Percentiles rank a stretch among this genome's conserved stretches.
Evolutionary conservation across 92 coral and sea anemone species (phyloP).

Genomic region (Desmophyllum pertusum): DNA sequence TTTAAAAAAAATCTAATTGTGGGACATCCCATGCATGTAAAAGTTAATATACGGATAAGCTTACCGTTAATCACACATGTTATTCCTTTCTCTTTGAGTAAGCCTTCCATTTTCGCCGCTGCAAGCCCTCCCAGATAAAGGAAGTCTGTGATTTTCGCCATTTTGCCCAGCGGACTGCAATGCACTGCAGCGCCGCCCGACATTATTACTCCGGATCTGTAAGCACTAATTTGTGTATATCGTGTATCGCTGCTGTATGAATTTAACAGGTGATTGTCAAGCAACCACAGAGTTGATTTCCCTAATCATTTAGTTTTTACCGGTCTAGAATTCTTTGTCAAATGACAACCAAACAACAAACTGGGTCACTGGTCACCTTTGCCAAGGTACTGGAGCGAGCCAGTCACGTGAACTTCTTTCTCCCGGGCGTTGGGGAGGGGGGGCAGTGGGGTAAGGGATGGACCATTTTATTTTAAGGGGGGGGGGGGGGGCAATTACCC

Average conservation of each 20-base stretch:
- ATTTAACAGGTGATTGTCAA: background rate
- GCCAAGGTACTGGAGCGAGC: too few species aligned
- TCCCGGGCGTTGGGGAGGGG: too few species aligned
- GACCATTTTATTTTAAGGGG: too few species aligned
- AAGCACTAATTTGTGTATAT: background rate
- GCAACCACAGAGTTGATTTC: background rate
- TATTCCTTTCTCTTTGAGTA: conserved; percentile 73
- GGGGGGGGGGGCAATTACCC: too few species aligned
- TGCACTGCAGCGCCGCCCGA: background rate
- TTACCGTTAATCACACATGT: conserved; percentile 84
- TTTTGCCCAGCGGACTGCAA: conserved; percentile 65
- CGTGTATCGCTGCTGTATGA: background rate
- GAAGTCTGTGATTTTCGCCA: conserved; percentile 81
- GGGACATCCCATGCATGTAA: background rate
- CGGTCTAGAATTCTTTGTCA: too few species aligned
- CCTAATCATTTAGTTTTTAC: too few species aligned
- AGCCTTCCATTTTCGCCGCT: conserved; percentile 73
- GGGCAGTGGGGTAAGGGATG: too few species aligned
- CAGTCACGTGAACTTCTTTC: too few species aligned
- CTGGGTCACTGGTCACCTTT: too few species aligned
- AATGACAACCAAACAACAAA: too few species aligned
- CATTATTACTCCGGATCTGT: background rate
- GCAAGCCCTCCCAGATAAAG: conserved; percentile 81
- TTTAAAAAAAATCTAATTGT: background rate
- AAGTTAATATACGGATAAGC: background rate